Evolutionary conservation across 2,797 vertebrate species (phyloP).

Genomic region (Poecile montanus): DNA sequence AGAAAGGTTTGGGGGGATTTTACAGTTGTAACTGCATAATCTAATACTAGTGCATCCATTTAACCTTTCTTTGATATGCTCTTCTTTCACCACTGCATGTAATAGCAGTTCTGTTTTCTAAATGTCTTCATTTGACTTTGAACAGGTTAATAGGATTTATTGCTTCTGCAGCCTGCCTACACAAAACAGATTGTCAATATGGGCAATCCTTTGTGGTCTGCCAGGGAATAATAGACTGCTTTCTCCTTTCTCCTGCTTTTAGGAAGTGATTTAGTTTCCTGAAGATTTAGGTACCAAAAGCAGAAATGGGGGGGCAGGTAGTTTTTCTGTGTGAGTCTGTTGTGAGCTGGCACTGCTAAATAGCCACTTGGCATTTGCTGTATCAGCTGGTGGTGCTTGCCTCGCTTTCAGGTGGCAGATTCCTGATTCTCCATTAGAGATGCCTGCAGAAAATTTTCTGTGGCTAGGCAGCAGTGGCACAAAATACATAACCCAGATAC

Average conservation of each 20-base stretch:
- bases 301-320: not conserved
- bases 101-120: conserved; percentile 40
- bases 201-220: conserved; percentile 34
- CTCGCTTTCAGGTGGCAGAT: not conserved
- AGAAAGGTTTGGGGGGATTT: not conserved
- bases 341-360: not conserved
- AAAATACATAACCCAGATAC: not conserved
- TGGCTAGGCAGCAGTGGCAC: not conserved
- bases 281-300: conserved; percentile 41
- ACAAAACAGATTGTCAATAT: conserved; percentile 49
- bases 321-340: not conserved
- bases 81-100: conserved; percentile 3
- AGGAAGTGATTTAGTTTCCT: conserved; percentile 59
- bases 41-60: not conserved
- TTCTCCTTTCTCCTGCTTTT: conserved; percentile 16
- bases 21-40: conserved; percentile 1
- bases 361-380: conserved; percentile 45
- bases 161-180: conserved; percentile 17
- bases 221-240: conserved; percentile 53
- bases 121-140: conserved; percentile 70
- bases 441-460: not conserved
- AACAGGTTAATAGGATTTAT: conserved; percentile 61
- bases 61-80: not conserved
- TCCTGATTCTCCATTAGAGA: not conserved
- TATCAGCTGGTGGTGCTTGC: not conserved